Evolutionary conservation across 2,113 vertebrate species (phyloP).

Genomic region (Ariopsis seemanni): DNA sequence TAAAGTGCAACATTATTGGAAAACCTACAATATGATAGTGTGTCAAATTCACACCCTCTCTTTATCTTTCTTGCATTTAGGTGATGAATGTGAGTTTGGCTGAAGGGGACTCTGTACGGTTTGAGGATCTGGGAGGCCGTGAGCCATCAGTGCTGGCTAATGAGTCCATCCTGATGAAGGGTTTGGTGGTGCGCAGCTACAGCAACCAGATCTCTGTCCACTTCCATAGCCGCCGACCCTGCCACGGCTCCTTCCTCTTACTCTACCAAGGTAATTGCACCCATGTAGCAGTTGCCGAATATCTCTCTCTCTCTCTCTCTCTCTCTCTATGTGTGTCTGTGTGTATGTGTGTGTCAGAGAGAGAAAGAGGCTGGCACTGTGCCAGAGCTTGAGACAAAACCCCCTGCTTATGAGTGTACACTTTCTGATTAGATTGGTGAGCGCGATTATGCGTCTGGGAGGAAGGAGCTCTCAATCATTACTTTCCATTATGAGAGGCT

Average conservation of each 20-base stretch:
- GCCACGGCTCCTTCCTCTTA: conserved; percentile 79
- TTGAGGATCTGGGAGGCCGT: conserved; percentile 79
- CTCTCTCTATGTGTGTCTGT: neutral
- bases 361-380: conserved; percentile 29
- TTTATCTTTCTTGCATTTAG: conserved; percentile 63
- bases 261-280: conserved; percentile 83
- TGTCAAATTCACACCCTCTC: neutral
- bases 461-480: conserved; percentile 47
- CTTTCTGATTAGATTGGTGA: conserved; percentile 55
- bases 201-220: conserved; percentile 85
- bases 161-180: conserved; percentile 87
- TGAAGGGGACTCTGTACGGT: conserved; percentile 81
- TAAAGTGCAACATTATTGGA: too few species aligned
- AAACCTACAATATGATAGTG: neutral
- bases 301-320: too few species aligned
- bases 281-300: neutral
- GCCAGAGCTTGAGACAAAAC: conserved; percentile 32
- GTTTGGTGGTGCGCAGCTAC: conserved; percentile 88
- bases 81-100: conserved; percentile 88
- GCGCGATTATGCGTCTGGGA: conserved; percentile 45
- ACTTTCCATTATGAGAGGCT: conserved; percentile 45
- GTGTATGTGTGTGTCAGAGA: neutral
- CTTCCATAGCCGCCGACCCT: conserved; percentile 79
- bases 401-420: conserved; percentile 44
- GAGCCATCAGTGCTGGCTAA: conserved; percentile 87